Percentiles rank a stretch among this genome's conserved stretches.
Conservation (phyloP, 2,888 invertebrate species). For the Melinaea menophilus region DNA sequence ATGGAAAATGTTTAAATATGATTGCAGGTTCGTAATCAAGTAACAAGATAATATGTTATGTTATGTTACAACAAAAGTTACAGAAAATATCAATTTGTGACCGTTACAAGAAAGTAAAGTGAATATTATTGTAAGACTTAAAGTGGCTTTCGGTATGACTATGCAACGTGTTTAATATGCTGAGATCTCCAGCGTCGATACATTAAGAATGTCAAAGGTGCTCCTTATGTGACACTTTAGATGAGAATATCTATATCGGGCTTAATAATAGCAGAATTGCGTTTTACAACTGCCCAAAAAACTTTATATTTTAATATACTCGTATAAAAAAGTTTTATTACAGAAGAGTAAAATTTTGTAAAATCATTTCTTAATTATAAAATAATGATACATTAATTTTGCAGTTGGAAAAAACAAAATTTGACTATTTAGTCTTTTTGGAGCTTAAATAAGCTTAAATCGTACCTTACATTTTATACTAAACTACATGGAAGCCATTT, state of each 20-base stretch:
- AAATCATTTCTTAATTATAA: no score
- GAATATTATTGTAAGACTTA: constrained; percentile 13
- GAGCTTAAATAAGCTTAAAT: no score
- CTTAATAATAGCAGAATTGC: background rate
- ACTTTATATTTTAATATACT: background rate
- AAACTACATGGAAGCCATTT: no score
- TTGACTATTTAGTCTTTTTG: no score
- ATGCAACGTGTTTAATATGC: constrained; percentile 32
- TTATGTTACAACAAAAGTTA: background rate
- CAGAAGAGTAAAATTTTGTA: background rate
- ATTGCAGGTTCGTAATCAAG: no score
- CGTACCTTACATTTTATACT: no score
- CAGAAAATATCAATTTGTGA: constrained; percentile 7
- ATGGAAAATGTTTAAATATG: no score
- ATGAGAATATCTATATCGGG: background rate
- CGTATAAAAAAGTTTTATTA: background rate
- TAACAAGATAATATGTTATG: no score
- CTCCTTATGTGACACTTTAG: background rate
- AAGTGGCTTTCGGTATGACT: constrained; percentile 27
- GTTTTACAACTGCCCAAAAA: no score
- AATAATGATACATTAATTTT: no score
- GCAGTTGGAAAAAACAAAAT: no score
- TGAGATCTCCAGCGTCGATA: constrained; percentile 31
- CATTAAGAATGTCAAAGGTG: constrained; percentile 15
- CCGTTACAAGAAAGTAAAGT: constrained; percentile 7